Evolutionary conservation across 2,113 vertebrate genomes (phyloP).

Genomic region (Hippocampus mohnikei): DNA sequence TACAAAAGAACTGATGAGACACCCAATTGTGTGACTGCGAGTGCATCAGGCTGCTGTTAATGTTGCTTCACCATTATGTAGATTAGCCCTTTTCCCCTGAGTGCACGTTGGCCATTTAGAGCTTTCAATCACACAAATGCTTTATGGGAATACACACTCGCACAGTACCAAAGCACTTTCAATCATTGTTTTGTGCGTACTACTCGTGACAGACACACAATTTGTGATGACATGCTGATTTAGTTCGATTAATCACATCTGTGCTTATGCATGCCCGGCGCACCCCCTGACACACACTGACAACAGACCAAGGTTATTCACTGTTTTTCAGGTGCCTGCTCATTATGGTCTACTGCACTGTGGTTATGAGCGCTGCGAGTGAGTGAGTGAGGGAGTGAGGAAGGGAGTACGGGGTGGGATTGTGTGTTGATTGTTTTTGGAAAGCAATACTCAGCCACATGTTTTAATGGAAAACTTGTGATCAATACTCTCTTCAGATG

Average conservation of each 20-base stretch:
- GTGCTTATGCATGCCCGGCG: not conserved
- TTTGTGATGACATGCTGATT: conserved; percentile 4
- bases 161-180: conserved; percentile 19
- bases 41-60: conserved; percentile 33
- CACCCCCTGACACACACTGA: conserved; percentile 7
- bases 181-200: conserved; percentile 27
- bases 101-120: conserved; percentile 59
- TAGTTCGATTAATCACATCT: not conserved
- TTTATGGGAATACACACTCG: conserved; percentile 33
- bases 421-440: conserved; percentile 50
- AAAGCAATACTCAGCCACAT: conserved; percentile 17
- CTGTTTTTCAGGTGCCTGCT: conserved; percentile 18
- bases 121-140: conserved; percentile 57
- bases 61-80: conserved; percentile 62
- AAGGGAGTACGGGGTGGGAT: conserved; percentile 23
- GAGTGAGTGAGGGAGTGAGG: conserved; percentile 9
- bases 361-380: conserved; percentile 15
- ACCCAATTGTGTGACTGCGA: conserved; percentile 7
- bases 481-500: conserved; percentile 50
- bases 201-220: not conserved
- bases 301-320: conserved; percentile 17
- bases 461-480: conserved; percentile 50
- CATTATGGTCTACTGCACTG: conserved; percentile 27
- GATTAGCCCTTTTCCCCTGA: conserved; percentile 65
- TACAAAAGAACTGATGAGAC: conserved; percentile 12